A percentile compares a stretch with the other conserved stretches of the same genome.
phyloP scores from a whole-genome alignment of 92 coral and sea anemone genomes.

The Blastomussa wellsi region DNA sequence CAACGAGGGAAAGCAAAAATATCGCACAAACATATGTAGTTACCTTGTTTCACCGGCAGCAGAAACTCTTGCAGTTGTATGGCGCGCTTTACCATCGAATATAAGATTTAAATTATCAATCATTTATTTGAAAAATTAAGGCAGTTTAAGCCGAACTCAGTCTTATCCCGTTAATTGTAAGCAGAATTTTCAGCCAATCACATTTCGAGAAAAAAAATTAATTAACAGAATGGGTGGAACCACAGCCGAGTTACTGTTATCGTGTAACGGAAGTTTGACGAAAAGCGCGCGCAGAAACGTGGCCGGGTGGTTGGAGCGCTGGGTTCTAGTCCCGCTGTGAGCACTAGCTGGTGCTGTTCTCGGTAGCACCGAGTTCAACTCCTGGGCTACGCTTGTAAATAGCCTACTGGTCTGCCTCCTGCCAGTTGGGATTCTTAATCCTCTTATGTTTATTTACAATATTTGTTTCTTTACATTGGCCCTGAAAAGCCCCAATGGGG shows the following conservation, averaged over 20 bases:
- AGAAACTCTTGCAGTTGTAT: background rate
- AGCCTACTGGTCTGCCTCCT: too few relatives aligned
- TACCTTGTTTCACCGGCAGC: background rate
- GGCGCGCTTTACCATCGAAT: background rate
- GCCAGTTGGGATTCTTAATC: too few relatives aligned
- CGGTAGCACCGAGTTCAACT: too few relatives aligned
- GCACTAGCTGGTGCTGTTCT: too few relatives aligned
- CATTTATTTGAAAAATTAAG: background rate
- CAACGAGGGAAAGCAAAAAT: background rate
- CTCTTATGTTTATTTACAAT: too few relatives aligned
- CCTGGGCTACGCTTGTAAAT: too few relatives aligned
- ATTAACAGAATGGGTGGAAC: background rate
- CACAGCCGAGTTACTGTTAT: background rate
- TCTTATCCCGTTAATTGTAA: background rate
- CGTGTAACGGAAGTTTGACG: conserved; percentile 7
- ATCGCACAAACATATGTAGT: background rate
- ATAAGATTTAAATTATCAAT: background rate
- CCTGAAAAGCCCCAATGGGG: too few relatives aligned
- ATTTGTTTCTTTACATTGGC: too few relatives aligned
- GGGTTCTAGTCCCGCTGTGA: too few relatives aligned
- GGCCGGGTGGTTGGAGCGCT: too few relatives aligned
- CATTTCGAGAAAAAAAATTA: background rate
- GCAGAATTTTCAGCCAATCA: conserved; percentile 6
- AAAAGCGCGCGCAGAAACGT: background rate
- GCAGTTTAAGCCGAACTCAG: background rate